These are phyloP conservation scores for Batillaria attramentaria DNA, from an alignment of 1,140 invertebrate species.

Conservation along the genomic window DNA sequence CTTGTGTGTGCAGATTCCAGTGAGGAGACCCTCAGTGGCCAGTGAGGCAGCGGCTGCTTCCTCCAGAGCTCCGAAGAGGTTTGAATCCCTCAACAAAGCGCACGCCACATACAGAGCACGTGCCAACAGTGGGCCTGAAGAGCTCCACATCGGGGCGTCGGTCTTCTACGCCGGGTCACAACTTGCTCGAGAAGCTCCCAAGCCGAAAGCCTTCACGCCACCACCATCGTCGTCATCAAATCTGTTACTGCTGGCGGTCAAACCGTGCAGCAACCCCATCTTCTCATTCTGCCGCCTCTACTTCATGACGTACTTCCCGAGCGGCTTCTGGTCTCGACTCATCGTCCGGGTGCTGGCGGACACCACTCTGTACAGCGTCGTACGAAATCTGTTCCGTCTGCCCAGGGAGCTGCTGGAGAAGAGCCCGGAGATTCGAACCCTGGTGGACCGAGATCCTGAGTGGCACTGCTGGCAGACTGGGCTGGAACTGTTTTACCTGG, in stretches of 20 bases:
- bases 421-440: constrained; percentile 39
- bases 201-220: not conserved
- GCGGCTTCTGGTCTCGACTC: constrained; percentile 97
- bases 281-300: constrained; percentile 71
- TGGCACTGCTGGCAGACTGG: constrained; percentile 98
- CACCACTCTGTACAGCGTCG: constrained; percentile 71
- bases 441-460: constrained; percentile 76
- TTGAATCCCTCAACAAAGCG: constrained; percentile 14
- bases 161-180: constrained; percentile 42
- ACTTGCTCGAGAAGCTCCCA: constrained; percentile 20
- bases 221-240: constrained; percentile 13
- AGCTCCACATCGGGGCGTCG: constrained; percentile 36
- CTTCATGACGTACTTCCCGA: constrained; percentile 95
- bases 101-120: not conserved
- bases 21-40: constrained; percentile 30
- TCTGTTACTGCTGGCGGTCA: constrained; percentile 44
- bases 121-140: constrained; percentile 18
- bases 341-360: constrained; percentile 94
- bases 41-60: not conserved
- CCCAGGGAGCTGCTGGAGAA: constrained; percentile 45
- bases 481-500: constrained; percentile 86
- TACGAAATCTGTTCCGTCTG: constrained; percentile 50
- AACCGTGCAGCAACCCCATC: constrained; percentile 56
- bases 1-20: constrained; percentile 47
- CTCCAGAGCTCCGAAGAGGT: constrained; percentile 13